phyloP scores from a whole-genome alignment of 1,140 invertebrate species.

The Drosophila sp. region DNA sequence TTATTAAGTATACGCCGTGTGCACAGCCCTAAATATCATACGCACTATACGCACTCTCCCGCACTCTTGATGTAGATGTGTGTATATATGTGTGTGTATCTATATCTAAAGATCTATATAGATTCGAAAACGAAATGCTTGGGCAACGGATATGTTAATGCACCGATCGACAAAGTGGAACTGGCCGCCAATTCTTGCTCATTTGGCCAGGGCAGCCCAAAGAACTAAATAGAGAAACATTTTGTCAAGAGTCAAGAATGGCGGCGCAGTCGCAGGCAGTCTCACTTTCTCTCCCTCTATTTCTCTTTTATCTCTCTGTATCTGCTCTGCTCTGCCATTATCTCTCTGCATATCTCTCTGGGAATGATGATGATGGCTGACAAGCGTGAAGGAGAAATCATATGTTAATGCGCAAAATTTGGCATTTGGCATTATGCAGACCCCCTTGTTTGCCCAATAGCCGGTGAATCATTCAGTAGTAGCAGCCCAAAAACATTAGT shows the following conservation, averaged over 20 bases:
- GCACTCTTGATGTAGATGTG: constrained; percentile 1
- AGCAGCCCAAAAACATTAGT: constrained; percentile 29
- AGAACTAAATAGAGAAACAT: constrained; percentile 30
- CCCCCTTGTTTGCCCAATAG: constrained; percentile 22
- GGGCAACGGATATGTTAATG: constrained; percentile 82
- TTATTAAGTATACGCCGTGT: constrained; percentile 67
- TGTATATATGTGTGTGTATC: constrained; percentile 22
- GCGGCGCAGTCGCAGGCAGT: constrained; percentile 21
- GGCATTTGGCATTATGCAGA: constrained; percentile 52
- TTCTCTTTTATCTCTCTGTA: constrained; percentile 4
- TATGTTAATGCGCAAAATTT: constrained; percentile 74
- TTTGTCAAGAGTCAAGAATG: constrained; percentile 7
- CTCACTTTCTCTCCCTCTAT: background rate
- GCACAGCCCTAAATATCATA: constrained; percentile 36
- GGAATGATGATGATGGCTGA: constrained; percentile 9
- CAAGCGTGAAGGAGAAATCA: constrained; percentile 61
- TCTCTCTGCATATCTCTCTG: background rate
- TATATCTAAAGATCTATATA: constrained; percentile 56
- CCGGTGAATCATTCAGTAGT: constrained; percentile 52
- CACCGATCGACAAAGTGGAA: constrained; percentile 78
- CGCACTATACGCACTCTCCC: constrained; percentile 48
- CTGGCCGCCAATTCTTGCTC: constrained; percentile 41
- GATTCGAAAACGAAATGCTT: constrained; percentile 38
- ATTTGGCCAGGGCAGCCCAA: constrained; percentile 21
- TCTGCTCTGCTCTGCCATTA: constrained; percentile 29